Evolutionary conservation across 2,113 vertebrate genomes (phyloP).

Genomic region (Poicephalus meyeri): DNA sequence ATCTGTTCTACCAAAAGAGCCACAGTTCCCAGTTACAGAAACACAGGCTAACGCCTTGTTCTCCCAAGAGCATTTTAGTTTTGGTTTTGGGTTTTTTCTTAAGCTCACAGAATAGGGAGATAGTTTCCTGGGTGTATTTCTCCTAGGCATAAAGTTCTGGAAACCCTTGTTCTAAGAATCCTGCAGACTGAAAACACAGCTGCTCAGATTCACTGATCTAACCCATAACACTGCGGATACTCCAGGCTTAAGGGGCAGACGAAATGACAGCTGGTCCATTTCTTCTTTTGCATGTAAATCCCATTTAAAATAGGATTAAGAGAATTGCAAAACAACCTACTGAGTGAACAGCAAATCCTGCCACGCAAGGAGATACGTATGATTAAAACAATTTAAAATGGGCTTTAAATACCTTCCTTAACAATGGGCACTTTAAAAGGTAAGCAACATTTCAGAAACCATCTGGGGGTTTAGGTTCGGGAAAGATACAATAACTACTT

Average conservation of each 20-base stretch:
- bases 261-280: constrained; percentile 66
- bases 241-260: constrained; percentile 50
- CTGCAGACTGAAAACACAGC: constrained; percentile 24
- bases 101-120: background rate
- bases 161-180: constrained; percentile 46
- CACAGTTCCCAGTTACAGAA: background rate
- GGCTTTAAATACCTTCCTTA: constrained; percentile 18
- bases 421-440: background rate
- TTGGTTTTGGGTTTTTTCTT: background rate
- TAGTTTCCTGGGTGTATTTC: constrained; percentile 1
- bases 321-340: constrained; percentile 43
- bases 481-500: background rate
- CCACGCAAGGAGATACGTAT: background rate
- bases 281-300: constrained; percentile 66
- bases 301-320: constrained; percentile 68
- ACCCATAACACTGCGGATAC: background rate
- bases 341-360: constrained; percentile 38
- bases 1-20: background rate
- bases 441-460: background rate
- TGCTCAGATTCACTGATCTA: constrained; percentile 42
- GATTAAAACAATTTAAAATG: background rate
- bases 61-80: background rate
- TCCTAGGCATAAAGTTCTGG: background rate
- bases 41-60: background rate
- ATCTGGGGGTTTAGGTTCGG: background rate